Evolutionary conservation across 2,888 invertebrate species (phyloP), one percentile per base, ranked within the genome.

Genomic region (Germaria angustata): DNA sequence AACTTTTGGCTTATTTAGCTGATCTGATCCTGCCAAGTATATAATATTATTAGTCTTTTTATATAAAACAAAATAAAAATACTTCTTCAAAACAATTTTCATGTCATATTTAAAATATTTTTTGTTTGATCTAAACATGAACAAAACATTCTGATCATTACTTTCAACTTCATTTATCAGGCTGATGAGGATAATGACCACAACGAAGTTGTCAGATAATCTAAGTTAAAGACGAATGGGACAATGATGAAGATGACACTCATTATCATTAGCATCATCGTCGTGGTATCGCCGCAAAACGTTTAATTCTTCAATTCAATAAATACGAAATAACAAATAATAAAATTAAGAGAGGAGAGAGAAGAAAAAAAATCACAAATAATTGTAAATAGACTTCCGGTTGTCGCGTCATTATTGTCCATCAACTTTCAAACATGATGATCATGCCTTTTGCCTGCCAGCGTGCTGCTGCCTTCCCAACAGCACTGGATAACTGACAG

Each of bases 361-460:
- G 28, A 36, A 32, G 63, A 4, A 36, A 65, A 69, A 59, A 71
- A 61, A 46, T 55, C 75, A 83, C 82, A 81, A 85, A 80, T 80
- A 81, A 81, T 80, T 80, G 84, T 79, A 82, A 79, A 79, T 82
- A 82, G 87, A 88, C 89, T 88, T 88, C 88, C 88, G 89, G 88
- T 88, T 89, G 88, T 88, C 88, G 89, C 89, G 87, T 88, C 89
- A 89, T 89, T 88, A 89, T 88, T 88, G 87, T 89, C 89, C 88
- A 89, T 89, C 89, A 80, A 80, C 66, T 53, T 66, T 73, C 55
- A 57, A 78, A 73, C 49, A 63, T 57, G 51, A 69, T 57, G 28
- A 76, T 71, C 34, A 65, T 34, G 57, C 34, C 44, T 80, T 44
- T 69, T 41, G 39, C 7, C 32, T 71, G 9, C 13, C 11, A 20